These are phyloP conservation scores for Magallana nippona DNA, from an alignment of 2,888 invertebrate genomes.

Conservation along the genomic window DNA sequence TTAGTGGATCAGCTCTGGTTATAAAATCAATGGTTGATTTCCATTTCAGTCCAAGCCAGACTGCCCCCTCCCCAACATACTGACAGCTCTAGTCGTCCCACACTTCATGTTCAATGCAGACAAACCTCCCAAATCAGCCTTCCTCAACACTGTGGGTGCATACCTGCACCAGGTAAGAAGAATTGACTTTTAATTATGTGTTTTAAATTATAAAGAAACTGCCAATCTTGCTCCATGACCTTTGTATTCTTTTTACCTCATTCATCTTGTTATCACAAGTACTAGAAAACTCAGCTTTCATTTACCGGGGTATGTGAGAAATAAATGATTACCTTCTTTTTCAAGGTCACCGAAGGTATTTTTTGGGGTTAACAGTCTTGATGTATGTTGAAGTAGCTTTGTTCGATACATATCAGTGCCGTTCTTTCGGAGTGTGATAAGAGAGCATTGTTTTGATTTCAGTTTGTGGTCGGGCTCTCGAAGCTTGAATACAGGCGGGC, in stretches of 20 bases:
- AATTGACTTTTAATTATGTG: not conserved
- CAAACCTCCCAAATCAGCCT: slow-evolving; percentile 65
- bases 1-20: not conserved
- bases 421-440: not conserved
- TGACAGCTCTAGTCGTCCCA: slow-evolving; percentile 70
- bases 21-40: not conserved
- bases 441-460: slow-evolving; percentile 45
- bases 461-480: slow-evolving; percentile 75
- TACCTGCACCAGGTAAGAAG: slow-evolving; percentile 67
- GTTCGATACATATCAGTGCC: not conserved
- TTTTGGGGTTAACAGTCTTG: not conserved
- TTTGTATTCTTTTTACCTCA: not conserved
- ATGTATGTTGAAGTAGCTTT: not conserved
- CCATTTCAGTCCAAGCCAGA: slow-evolving; percentile 65
- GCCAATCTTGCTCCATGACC: not conserved
- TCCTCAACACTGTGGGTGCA: slow-evolving; percentile 64
- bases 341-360: not conserved
- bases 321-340: no score
- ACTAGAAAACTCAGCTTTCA: no score
- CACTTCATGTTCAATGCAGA: slow-evolving; percentile 66
- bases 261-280: no score
- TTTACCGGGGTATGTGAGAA: no score
- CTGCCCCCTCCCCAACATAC: slow-evolving; percentile 68
- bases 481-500: slow-evolving; percentile 70
- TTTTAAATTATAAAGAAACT: no score